phyloP scores from a whole-genome alignment of 2,797 vertebrate species.

The Sternotherus odoratus region DNA sequence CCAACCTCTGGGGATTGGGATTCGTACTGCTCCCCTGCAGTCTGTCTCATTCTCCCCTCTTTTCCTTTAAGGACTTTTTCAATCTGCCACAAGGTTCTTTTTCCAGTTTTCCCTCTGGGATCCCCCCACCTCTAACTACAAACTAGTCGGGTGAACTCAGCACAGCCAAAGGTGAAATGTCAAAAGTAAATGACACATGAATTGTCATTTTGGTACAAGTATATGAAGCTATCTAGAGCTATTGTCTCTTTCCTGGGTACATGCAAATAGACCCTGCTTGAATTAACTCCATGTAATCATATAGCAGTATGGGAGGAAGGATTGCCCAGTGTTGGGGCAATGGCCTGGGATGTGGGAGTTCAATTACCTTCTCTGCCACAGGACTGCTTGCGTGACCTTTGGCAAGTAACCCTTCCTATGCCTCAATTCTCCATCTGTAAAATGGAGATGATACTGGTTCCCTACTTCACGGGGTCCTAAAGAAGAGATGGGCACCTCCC shows the following conservation, averaged over 20 bases:
- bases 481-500: background rate
- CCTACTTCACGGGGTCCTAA: background rate
- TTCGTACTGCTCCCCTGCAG: background rate
- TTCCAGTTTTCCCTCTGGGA: background rate
- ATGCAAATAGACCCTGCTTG: background rate
- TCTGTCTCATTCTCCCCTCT: background rate
- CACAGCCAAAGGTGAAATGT: background rate
- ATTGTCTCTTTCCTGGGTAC: background rate
- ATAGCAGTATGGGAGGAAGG: background rate
- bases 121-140: background rate
- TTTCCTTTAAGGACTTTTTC: background rate
- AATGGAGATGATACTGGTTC: background rate
- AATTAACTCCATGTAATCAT: background rate
- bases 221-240: background rate
- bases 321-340: background rate
- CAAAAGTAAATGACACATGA: background rate
- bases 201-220: background rate
- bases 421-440: background rate
- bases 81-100: background rate
- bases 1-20: background rate
- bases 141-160: background rate
- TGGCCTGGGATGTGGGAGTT: background rate
- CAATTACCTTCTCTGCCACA: background rate
- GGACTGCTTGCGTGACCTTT: background rate
- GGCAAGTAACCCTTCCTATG: background rate